Evolutionary conservation across 2,888 invertebrate genomes (phyloP).

Genomic region (Diaperis boleti): DNA sequence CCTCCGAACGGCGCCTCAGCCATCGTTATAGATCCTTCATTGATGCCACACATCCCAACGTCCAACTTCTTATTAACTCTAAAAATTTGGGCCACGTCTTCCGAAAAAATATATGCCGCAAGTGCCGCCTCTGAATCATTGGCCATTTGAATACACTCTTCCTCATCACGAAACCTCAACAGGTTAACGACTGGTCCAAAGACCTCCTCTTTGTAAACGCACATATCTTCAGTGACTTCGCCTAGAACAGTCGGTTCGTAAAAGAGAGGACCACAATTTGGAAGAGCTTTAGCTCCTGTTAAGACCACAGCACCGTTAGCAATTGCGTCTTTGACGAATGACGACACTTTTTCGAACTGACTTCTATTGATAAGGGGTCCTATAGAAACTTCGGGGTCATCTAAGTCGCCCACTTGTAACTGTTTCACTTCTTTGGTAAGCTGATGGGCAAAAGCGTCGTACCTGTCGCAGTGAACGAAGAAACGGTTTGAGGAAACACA

Average conservation of each 20-base stretch:
- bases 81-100: neutral
- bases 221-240: too few species aligned
- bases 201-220: too few species aligned
- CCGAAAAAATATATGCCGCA: neutral
- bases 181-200: neutral
- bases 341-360: neutral
- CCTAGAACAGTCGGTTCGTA: too few species aligned
- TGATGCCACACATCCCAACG: neutral
- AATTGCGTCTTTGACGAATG: neutral
- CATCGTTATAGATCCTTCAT: constrained; percentile 69
- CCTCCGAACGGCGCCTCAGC: constrained; percentile 98
- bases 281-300: neutral
- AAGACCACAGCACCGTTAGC: neutral
- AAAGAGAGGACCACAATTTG: too few species aligned
- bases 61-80: neutral
- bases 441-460: constrained; percentile 79
- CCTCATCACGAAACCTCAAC: neutral
- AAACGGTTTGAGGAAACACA: constrained; percentile 96
- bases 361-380: constrained; percentile 71
- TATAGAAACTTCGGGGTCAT: too few species aligned
- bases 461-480: constrained; percentile 74
- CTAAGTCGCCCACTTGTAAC: too few species aligned
- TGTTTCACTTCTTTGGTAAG: constrained; percentile 69
- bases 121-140: too few species aligned
- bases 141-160: too few species aligned